These are phyloP conservation scores for Heliconius hortense DNA, from an alignment of 2,888 invertebrate species.

Conservation along the genomic window DNA sequence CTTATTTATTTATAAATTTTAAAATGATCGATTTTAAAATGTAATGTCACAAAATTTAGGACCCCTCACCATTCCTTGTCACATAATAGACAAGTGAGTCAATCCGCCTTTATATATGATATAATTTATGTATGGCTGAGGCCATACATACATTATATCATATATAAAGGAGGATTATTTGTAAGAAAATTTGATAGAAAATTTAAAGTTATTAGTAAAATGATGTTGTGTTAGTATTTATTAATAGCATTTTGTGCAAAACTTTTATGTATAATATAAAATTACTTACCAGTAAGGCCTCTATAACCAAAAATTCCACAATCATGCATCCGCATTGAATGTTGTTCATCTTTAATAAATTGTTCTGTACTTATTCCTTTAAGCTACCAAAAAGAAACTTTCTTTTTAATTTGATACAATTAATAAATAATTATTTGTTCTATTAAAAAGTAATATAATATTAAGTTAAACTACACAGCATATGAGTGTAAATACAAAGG, in stretches of 20 bases:
- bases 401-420: background rate
- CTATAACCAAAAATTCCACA: conserved; percentile 89
- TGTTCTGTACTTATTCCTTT: conserved; percentile 89
- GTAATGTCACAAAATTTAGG: too few relatives aligned
- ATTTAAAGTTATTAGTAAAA: conserved; percentile 6
- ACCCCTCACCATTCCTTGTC: too few relatives aligned
- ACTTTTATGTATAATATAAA: background rate
- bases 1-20: too few relatives aligned
- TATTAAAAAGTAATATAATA: too few relatives aligned
- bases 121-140: background rate
- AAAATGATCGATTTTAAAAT: too few relatives aligned
- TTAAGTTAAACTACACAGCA: background rate
- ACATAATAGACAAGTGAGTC: background rate
- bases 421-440: too few relatives aligned
- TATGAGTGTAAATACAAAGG: background rate
- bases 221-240: conserved; percentile 9
- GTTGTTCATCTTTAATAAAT: conserved; percentile 88
- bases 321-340: conserved; percentile 87
- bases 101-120: background rate
- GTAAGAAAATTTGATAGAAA: too few relatives aligned
- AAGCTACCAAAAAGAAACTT: conserved; percentile 68
- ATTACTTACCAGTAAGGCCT: conserved; percentile 85
- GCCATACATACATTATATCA: too few relatives aligned
- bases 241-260: background rate
- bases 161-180: too few relatives aligned